Base-by-base conservation (phyloP, 2,113 vertebrate genomes). In the Phalacrocorax brasilianus region DNA sequence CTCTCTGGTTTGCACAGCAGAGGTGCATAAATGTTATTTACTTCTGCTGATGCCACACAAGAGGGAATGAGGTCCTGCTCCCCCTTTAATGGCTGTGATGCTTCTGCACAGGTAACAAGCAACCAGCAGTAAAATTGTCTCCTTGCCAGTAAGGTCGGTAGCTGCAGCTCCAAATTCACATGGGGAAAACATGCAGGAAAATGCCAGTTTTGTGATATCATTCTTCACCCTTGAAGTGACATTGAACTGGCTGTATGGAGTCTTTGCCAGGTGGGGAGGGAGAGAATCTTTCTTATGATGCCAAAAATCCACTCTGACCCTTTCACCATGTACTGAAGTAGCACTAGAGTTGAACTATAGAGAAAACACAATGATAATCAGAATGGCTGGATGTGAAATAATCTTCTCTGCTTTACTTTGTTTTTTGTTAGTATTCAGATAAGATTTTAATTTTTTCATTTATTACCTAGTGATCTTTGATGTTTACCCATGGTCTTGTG, bases 401-500 rank as follows among this genome's bases (percentile, higher is more conserved):
- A 68, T 30, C 33, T 66, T 23, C 14, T 63, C 40, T 2, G 2
- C 40, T 89, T 56, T 44, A 53, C 33, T 40, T 38, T 35, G 12
- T 0, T 28, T 85, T 92, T 75, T 83, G 53, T 91, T 89, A 88
- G 71, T 38, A 35, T 91, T 82, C 74, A 79, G 84, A 32, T 95
- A 91, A 95, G 58, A 20, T 65, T 82, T 84, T 94, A 76, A 88
- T 94, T 85, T 32, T 88, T 95, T 89, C 1, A 73, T 76, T 72
- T 83, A 70, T 84, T 95, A 50, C 82, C 55, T 79, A 62, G 61
- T 61, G 83, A 68, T 89, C 86, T 94, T 61, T 81, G 56, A 63
- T 95, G 89, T 86, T 91, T 94, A 81, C 52, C 49, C 17, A 23
- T 9, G 6, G 35, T 45, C 5, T 38, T 58, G 27, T 42, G 40